Base-by-base conservation (phyloP, 2,797 vertebrate species). In the Clarias pachynema region DNA sequence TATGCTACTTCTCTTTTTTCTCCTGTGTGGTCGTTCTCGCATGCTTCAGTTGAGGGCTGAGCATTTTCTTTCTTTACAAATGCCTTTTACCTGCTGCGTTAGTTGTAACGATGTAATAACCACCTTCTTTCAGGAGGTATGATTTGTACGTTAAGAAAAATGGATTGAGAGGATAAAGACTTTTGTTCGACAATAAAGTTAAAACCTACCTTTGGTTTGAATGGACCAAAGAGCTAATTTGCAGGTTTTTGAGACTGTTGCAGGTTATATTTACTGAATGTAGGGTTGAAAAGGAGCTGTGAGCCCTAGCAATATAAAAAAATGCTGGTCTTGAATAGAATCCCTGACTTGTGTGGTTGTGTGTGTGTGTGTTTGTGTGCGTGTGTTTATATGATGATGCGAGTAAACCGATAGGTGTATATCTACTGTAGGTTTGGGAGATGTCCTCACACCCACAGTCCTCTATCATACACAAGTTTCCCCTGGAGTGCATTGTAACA, bases 11-110 rank as follows among this genome's bases (percentile, higher is more conserved):
- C 59, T 73, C 62, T 70, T 85, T 62, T 75, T 65, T 26, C 63
- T 49, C 60, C n/a, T 86, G 40, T 63, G 85, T 89, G 87, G 90
- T 85, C 89, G 89, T 87, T 73, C 89, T 83, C 91, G 92, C 87
- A 90, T 89, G 86, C 85, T 87, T 91, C 86, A 87, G 88, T 90
- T 88, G 88, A 89, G 34, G 8, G 60, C 16, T 66, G 60, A 66
- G 63, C 18, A 22, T 66, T 53, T 81, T 65, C 22, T 24, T 66
- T 40, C 87, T 84, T 84, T 89, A 84, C 72, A 68, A 82, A 83
- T 89, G 34, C n/a, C 65, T 77, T 57, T 59, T 31, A 59, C 16
- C 57, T 20, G 26, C 73, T 34, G 53, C 18, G 16, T 29, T 22
- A 31, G 5, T 77, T 5, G 3, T 81, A 84, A 16, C 84, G 31